These are phyloP conservation scores for Nothobranchius furzeri DNA, from an alignment of 2,113 vertebrate species.

Conservation along the genomic window DNA sequence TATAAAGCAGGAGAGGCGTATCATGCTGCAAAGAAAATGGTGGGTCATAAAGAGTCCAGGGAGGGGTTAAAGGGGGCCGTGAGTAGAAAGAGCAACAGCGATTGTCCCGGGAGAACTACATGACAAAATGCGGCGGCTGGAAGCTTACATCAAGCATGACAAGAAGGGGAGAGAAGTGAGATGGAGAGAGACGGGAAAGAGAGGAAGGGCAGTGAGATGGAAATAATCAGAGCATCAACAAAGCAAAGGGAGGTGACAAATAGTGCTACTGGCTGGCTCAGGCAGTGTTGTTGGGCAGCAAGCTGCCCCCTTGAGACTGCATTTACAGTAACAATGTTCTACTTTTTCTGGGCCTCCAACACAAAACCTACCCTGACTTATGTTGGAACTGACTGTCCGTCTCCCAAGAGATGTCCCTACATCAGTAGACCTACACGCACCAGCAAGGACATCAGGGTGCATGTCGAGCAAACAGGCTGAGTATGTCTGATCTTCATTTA, in stretches of 20 bases:
- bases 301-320: conserved; percentile 10
- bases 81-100: conserved; percentile 20
- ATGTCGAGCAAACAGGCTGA: background rate
- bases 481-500: background rate
- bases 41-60: conserved; percentile 1
- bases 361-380: conserved; percentile 6
- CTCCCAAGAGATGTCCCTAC: background rate
- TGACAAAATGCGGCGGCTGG: conserved; percentile 41
- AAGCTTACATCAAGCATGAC: conserved; percentile 14
- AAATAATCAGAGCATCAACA: conserved; percentile 47
- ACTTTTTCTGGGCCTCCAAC: conserved; percentile 4
- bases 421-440: background rate
- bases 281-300: conserved; percentile 34
- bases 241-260: conserved; percentile 37
- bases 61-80: conserved; percentile 3
- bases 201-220: conserved; percentile 3
- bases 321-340: conserved; percentile 28
- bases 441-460: background rate
- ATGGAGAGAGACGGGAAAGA: background rate
- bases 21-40: conserved; percentile 30
- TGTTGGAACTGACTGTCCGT: background rate
- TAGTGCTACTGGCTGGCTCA: conserved; percentile 19
- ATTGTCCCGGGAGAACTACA: conserved; percentile 31
- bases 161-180: conserved; percentile 16
- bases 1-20: conserved; percentile 40